These are phyloP conservation scores for Chionis minor DNA, from an alignment of 2,113 vertebrate species.

Conservation along the genomic window DNA sequence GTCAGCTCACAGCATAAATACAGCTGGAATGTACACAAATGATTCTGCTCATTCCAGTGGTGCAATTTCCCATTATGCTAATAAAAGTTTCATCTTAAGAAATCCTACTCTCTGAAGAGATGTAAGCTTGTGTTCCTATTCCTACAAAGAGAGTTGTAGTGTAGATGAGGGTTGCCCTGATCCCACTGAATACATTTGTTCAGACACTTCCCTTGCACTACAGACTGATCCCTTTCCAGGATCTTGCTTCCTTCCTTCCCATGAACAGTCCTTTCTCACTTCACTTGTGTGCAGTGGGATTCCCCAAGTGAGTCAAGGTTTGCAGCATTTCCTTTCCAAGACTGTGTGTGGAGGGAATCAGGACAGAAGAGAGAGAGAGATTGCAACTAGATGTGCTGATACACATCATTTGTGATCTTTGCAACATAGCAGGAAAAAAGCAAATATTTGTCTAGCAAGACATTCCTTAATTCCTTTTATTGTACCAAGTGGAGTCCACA, in stretches of 20 bases:
- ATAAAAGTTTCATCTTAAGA: conserved; percentile 11
- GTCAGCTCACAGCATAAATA: conserved; percentile 44
- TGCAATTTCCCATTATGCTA: conserved; percentile 62
- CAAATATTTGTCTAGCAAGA: neutral
- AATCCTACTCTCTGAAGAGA: neutral
- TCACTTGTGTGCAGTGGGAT: neutral
- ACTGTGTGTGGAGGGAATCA: neutral
- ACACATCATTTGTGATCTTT: too few species aligned
- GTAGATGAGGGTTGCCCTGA: neutral
- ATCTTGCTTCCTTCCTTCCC: neutral
- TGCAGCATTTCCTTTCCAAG: neutral
- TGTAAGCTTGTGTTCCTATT: neutral
- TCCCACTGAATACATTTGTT: neutral
- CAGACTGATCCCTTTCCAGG: neutral
- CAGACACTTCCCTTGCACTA: neutral
- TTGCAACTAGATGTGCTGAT: neutral
- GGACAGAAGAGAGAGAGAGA: neutral
- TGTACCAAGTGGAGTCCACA: neutral
- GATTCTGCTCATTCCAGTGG: conserved; percentile 29
- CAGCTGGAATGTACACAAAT: conserved; percentile 36
- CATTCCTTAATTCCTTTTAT: neutral
- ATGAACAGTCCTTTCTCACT: neutral
- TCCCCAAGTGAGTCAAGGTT: neutral
- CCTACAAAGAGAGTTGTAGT: neutral
- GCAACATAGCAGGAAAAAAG: neutral